Evolutionary conservation across 2,888 invertebrate species (phyloP), one percentile per base, ranked within the genome.

Genomic region (Brachyptera risi): DNA sequence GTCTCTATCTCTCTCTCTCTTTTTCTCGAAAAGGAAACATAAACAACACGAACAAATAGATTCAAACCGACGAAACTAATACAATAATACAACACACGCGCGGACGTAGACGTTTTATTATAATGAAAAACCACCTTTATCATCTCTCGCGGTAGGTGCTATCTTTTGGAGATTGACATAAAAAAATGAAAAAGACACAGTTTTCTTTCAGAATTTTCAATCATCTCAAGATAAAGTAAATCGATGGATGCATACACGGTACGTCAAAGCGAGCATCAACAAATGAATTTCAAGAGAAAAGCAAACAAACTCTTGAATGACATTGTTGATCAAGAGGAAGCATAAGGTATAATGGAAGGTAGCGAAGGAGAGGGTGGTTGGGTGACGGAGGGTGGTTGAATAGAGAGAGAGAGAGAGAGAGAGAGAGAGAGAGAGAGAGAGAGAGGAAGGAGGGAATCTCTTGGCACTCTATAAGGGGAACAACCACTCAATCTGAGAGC

Each of bases 401-500:
- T 26, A 27, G 27, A 24, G 50, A n/a, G n/a, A n/a, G n/a, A n/a
- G n/a, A n/a, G n/a, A n/a, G n/a, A n/a, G n/a, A n/a, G n/a, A n/a
- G 31, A 31, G 24, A 17, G 15, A 51, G 50, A 27, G 50, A 27
- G 7, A 51, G 27, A 51, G 24, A n/a, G 17, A 49, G 17, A 51
- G 50, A n/a, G 15, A 19, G n/a, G 37, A 37, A 35, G 54, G 35
- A 23, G 35, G 24, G 19, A 17, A 37, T 51, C 31, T 19, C 2
- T 26, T 27, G 35, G 31, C 35, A 2, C 37, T 37, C 35, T 35
- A 17, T 54, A 37, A 54, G 54, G 51, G 35, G 35, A 54, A 54
- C 54, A 35, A 54, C 54, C 54, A 54, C 54, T 54, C 54, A 54
- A 54, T 54, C 54, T 54, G 54, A 54, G 35, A 54, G 54, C 54